phyloP scores from a whole-genome alignment of 2,888 invertebrate genomes.

The Epicampocera succincta region DNA sequence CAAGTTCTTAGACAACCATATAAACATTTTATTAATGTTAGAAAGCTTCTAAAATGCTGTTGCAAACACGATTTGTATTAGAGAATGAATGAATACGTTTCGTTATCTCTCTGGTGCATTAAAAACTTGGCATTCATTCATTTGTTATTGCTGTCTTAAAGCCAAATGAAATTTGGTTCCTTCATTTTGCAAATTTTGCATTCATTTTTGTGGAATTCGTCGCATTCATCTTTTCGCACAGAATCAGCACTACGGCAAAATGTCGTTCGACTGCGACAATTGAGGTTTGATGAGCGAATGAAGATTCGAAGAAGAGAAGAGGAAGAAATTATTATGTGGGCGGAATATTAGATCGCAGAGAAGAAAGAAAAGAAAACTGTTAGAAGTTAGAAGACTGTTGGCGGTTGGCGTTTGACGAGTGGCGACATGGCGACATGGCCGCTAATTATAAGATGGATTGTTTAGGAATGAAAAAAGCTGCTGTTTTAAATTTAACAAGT shows the following conservation, averaged over 20 bases:
- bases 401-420: no score
- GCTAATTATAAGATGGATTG: no score
- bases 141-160: constrained; percentile 48
- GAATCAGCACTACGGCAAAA: constrained; percentile 3
- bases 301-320: neutral
- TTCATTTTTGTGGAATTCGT: constrained; percentile 2
- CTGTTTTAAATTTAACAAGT: no score
- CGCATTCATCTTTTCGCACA: neutral
- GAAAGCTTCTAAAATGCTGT: neutral
- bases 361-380: no score
- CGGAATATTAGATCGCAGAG: no score
- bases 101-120: constrained; percentile 32
- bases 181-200: neutral
- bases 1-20: neutral
- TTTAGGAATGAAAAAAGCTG: no score
- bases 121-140: constrained; percentile 39
- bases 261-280: neutral
- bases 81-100: neutral
- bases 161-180: constrained; percentile 2
- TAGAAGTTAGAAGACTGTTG: no score
- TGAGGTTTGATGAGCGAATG: neutral
- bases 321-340: no score
- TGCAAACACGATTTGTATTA: constrained; percentile 6
- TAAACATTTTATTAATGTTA: constrained; percentile 8
- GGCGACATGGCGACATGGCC: no score